A percentile compares a stretch with the other conserved stretches of the same genome.
Conservation (phyloP, 2,888 invertebrate species). For the Drepana falcataria region DNA sequence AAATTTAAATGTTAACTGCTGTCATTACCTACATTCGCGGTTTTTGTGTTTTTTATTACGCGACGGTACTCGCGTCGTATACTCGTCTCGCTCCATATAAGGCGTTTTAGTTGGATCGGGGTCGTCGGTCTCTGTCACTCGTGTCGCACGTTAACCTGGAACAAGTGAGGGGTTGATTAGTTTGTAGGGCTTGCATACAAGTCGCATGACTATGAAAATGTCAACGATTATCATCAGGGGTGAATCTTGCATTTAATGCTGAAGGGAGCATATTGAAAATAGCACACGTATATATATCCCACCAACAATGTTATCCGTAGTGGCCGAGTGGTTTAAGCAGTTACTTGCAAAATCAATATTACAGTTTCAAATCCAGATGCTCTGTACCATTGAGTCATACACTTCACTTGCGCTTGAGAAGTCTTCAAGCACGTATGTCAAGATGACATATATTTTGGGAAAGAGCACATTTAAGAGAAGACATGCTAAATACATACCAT, state of each 20-base stretch:
- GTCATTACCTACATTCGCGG: constrained; percentile 63
- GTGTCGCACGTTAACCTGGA: constrained; percentile 56
- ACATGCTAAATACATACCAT: too few relatives aligned
- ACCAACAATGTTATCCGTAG: too few relatives aligned
- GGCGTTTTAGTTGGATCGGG: constrained; percentile 50
- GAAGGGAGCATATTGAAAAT: too few relatives aligned
- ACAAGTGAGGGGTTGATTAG: constrained; percentile 51
- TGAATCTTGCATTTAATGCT: neutral
- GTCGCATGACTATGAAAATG: constrained; percentile 14
- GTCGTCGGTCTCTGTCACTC: constrained; percentile 50
- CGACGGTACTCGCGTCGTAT: constrained; percentile 60
- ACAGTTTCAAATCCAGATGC: too few relatives aligned
- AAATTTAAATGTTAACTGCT: constrained; percentile 9
- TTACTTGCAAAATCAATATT: too few relatives aligned
- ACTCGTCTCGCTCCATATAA: constrained; percentile 74
- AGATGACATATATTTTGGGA: too few relatives aligned
- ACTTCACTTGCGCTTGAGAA: too few relatives aligned
- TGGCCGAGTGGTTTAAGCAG: too few relatives aligned
- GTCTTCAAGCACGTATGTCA: too few relatives aligned
- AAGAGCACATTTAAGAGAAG: too few relatives aligned
- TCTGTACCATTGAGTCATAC: too few relatives aligned
- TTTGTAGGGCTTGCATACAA: constrained; percentile 7
- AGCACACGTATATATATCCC: too few relatives aligned
- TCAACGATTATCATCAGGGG: neutral
- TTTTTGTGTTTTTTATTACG: constrained; percentile 54